A percentile compares a stretch with the other conserved stretches of the same genome.
Evolutionary conservation across 2,113 vertebrate genomes (phyloP).

Genomic region (Clinocottus analis): DNA sequence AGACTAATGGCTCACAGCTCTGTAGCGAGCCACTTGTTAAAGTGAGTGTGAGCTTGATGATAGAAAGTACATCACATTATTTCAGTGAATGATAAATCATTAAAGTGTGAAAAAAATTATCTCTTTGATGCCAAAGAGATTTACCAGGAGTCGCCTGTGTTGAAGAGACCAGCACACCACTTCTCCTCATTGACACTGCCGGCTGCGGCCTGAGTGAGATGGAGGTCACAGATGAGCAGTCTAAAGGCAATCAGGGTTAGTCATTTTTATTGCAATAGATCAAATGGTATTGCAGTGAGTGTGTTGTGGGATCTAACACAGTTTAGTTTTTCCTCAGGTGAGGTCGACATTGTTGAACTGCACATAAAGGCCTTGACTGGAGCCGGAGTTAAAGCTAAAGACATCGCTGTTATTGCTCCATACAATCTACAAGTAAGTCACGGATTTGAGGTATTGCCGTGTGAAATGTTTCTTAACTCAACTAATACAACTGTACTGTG

Average conservation of each 20-base stretch:
- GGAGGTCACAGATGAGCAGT: conserved; percentile 90
- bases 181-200: conserved; percentile 93
- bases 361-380: conserved; percentile 90
- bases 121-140: conserved; percentile 82
- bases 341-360: conserved; percentile 89
- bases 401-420: conserved; percentile 92
- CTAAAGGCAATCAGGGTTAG: conserved; percentile 92
- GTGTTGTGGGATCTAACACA: conserved; percentile 8
- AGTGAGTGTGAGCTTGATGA: conserved; percentile 77
- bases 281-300: background rate
- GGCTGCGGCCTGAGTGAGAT: conserved; percentile 92
- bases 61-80: background rate
- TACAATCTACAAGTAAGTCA: conserved; percentile 94
- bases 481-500: background rate
- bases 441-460: background rate
- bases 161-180: conserved; percentile 87
- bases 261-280: background rate
- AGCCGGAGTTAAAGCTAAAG: conserved; percentile 88
- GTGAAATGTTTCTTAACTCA: background rate
- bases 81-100: background rate
- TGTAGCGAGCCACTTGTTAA: conserved; percentile 89
- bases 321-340: conserved; percentile 82
- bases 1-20: conserved; percentile 88
- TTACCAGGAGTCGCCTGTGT: conserved; percentile 85
- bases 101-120: background rate